These are phyloP conservation scores for Sycophila sp. DNA, from an alignment of 1,140 invertebrate genomes.

Conservation along the genomic window DNA sequence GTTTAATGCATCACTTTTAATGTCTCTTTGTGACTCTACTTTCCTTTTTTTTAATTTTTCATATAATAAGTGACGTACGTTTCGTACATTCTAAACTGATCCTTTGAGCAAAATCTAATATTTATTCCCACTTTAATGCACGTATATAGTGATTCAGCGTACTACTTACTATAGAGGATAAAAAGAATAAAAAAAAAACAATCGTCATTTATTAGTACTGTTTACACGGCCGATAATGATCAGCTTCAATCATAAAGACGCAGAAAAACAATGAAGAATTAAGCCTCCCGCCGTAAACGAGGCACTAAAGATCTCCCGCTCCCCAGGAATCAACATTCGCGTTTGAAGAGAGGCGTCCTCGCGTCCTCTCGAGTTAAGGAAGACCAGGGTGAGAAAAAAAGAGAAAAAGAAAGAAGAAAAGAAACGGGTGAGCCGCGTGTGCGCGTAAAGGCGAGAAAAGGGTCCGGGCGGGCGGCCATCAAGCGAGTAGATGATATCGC, in stretches of 20 bases:
- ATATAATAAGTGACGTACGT: too few species aligned
- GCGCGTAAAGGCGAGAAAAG: constrained; percentile 18
- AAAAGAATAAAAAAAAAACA: background rate
- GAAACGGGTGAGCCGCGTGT: background rate
- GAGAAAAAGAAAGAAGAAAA: background rate
- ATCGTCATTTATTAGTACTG: background rate
- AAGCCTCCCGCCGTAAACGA: background rate
- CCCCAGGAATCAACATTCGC: constrained; percentile 10
- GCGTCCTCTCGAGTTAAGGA: background rate
- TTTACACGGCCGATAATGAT: background rate
- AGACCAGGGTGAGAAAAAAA: background rate
- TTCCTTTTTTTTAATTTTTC: too few species aligned
- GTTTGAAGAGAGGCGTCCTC: constrained; percentile 19
- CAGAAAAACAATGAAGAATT: background rate
- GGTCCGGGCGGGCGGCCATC: background rate
- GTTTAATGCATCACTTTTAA: too few species aligned
- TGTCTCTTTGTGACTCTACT: too few species aligned
- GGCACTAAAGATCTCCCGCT: constrained; percentile 13
- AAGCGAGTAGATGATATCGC: constrained; percentile 35
- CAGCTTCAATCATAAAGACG: background rate
- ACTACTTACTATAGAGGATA: too few species aligned
- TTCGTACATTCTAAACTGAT: too few species aligned
- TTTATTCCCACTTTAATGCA: too few species aligned
- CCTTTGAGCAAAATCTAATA: too few species aligned
- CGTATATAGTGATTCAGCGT: too few species aligned